Base-by-base conservation (phyloP, 2,888 invertebrate genomes). In the Vanessa cardui region DNA sequence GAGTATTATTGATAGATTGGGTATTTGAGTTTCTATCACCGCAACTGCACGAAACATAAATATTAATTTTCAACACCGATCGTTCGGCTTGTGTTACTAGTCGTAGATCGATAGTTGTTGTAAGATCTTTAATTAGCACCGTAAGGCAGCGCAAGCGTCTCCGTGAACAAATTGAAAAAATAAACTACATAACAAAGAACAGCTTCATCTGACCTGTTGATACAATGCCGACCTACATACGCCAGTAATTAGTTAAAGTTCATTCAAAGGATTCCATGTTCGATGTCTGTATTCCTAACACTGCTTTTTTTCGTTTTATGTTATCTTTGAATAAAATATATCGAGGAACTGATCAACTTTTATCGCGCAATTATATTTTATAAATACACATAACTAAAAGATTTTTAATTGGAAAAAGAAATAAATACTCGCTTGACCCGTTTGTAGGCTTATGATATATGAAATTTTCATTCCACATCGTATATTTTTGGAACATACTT, bases 141-240 rank as follows among this genome's bases (percentile, higher is more conserved):
- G 76, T 71, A 77, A 73, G 71, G 73, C 72, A 76, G 74, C 64
- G 66, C 63, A 69, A 66, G 66, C 76, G 72, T 73, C 82, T 83
- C 81, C 74, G 74, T 72, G 83, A 85, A 85, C 76, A 76, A 84
- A 89, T 86, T 83, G 81, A 82, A 89, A 87, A 85, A 85, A 86
- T 83, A 89, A 90, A 91, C 88, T 89, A 73, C 73, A 77, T 54
- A 75, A 91, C 88, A 92, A 91, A 85, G 91, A 83, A 79, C 77
- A 82, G 83, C 83, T 90, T 90, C 84, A 88, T 87, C 81, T 80
- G 83, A 87, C 82, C 84, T 77, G 81, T 76, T 79, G 71, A 84
- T 79, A 88, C 87, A 89, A 89, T 85, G 79, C 83, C 85, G 85
- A 80, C 83, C 84, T 80, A 87, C 85, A 86, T 88, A 84, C 79